Base-by-base conservation (phyloP, 2,113 vertebrate genomes). In the Trogon melanurus region DNA sequence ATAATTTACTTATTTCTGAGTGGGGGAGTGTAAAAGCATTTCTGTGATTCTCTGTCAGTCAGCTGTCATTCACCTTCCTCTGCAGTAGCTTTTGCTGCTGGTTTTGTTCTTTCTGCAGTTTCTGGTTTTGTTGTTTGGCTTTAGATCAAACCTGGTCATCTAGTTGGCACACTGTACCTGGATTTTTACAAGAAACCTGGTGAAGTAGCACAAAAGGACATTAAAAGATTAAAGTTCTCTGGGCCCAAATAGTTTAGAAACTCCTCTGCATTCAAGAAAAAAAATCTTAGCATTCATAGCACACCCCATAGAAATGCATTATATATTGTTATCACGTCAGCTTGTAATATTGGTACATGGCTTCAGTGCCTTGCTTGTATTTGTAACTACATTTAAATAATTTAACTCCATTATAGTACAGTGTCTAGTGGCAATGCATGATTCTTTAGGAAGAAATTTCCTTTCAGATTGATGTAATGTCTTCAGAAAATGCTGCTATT, bases 321-420 rank as follows among this genome's bases (percentile, higher is more conserved):
- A 92, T 91, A 79, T 88, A 95, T 94, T 79, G 86, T 89, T 88
- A 53, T 69, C 94, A 85, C 20, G 16, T 91, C 91, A 81, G 69
- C 82, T 84, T 93, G 88, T 74, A 65, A 95, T 95, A 91, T 71
- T 61, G 76, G 83, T 93, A 81, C 88, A 90, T 58, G 80, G 83
- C 88, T 93, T 80, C 79, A 53, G 88, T 79, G 92, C 85, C 85
- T 95, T 94, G 90, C 93, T 95, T 95, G 92, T 89, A 60, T 95
- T 95, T 95, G 91, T 96, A 97, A 97, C 94, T 96, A 95, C 93
- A 93, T 96, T 96, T 97, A 97, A 96, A 96, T 95, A 93, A 97
- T 97, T 97, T 96, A 96, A 92, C 65, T 95, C 72, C 88, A 79
- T 94, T 95, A 79, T 65, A 79, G 51, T 87, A 54, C 88, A 62